These are phyloP conservation scores for Dendrocincla fuliginosa DNA, from an alignment of 2,797 vertebrate genomes.

Conservation along the genomic window DNA sequence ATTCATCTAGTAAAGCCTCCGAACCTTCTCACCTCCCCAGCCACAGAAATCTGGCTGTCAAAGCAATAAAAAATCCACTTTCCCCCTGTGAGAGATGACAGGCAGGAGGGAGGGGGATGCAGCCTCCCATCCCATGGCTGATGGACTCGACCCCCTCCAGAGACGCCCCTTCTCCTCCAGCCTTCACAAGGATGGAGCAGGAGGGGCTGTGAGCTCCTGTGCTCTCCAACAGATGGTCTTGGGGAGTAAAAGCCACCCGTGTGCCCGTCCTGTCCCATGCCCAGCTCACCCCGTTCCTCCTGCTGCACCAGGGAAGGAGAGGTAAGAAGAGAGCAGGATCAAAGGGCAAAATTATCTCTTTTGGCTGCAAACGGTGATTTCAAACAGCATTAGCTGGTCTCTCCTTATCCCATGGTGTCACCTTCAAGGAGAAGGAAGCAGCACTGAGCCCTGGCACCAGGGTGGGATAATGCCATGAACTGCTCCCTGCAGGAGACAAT, in stretches of 20 bases:
- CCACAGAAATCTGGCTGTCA: background rate
- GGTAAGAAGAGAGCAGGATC: background rate
- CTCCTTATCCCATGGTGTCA: rapidly evolving
- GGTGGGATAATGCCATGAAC: background rate
- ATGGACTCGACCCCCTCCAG: rapidly evolving
- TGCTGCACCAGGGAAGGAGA: background rate
- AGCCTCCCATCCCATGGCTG: rapidly evolving
- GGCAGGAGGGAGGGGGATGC: rapidly evolving
- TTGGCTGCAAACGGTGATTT: background rate
- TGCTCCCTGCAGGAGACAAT: too few relatives aligned
- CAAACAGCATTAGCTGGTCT: background rate
- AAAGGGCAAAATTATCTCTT: background rate
- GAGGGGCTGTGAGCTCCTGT: background rate
- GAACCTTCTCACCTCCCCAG: background rate
- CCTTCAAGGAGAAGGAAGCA: rapidly evolving
- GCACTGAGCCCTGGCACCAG: background rate
- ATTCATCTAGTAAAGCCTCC: background rate
- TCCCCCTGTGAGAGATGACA: rapidly evolving
- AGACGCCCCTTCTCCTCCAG: too few relatives aligned
- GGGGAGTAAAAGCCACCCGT: rapidly evolving
- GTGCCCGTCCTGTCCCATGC: background rate
- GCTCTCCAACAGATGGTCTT: rapidly evolving
- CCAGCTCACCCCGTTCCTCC: background rate
- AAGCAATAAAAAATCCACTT: background rate
- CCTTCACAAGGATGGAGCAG: background rate